Conservation (phyloP, 2,113 vertebrate species). For the Ctenomys sociabilis region DNA sequence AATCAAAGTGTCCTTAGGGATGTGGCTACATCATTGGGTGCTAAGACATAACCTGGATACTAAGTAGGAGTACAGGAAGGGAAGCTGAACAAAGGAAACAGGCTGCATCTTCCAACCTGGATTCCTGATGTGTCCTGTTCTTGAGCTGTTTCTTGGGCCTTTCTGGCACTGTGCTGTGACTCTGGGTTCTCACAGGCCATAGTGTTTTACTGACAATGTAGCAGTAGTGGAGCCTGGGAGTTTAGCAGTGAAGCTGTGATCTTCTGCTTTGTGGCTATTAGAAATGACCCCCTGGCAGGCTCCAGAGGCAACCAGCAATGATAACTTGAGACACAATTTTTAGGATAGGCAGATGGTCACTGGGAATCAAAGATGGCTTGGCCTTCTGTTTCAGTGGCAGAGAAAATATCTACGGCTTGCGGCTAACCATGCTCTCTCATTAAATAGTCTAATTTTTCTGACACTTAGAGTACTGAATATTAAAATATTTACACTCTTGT, state of each 20-base stretch:
- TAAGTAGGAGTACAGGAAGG: neutral
- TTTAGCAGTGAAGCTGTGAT: neutral
- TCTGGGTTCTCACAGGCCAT: neutral
- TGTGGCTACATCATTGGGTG: neutral
- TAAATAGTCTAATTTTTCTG: neutral
- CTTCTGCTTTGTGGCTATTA: neutral
- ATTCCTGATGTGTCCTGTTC: neutral
- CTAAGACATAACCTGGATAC: too few species aligned
- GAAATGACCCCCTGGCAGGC: neutral
- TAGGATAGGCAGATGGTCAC: neutral
- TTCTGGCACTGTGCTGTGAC: neutral
- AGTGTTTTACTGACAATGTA: neutral
- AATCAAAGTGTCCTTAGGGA: neutral
- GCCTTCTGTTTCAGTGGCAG: neutral
- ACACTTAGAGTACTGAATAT: neutral
- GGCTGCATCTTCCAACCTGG: neutral
- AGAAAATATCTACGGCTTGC: neutral
- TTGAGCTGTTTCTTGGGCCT: neutral
- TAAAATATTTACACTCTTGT: neutral
- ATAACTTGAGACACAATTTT: neutral
- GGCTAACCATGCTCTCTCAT: neutral
- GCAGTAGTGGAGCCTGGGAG: neutral
- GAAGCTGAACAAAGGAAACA: neutral
- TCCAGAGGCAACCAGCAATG: neutral
- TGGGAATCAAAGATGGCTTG: neutral